A percentile compares a stretch with the other conserved stretches of the same genome.
Conservation (phyloP, 2,888 invertebrate genomes). For the Metopia argyrocephala region DNA sequence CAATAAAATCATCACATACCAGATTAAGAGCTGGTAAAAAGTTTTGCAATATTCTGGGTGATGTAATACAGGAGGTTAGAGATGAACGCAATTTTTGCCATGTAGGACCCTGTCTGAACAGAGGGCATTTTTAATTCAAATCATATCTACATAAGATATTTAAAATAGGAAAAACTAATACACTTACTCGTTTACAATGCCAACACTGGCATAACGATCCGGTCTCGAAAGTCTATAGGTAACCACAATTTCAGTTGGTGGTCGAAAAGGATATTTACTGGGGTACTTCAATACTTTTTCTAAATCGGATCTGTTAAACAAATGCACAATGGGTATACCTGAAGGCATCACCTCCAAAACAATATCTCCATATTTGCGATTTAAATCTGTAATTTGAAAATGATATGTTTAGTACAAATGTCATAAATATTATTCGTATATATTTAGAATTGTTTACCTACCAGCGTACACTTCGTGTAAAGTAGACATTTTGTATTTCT, state of each 20-base stretch:
- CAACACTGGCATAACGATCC: conserved; percentile 89
- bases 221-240: conserved; percentile 86
- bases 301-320: conserved; percentile 85
- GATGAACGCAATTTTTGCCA: conserved; percentile 87
- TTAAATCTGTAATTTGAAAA: conserved; percentile 81
- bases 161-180: neutral
- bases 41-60: conserved; percentile 85
- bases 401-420: neutral
- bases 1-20: conserved; percentile 88
- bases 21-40: conserved; percentile 87
- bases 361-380: conserved; percentile 86
- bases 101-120: conserved; percentile 84
- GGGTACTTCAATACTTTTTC: conserved; percentile 87
- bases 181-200: conserved; percentile 90
- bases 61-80: conserved; percentile 87
- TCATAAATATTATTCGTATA: neutral
- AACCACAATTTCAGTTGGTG: conserved; percentile 89
- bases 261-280: conserved; percentile 87
- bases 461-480: conserved; percentile 89
- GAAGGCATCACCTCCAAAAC: conserved; percentile 88
- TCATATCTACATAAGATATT: conserved; percentile 13
- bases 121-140: conserved; percentile 41
- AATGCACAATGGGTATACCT: conserved; percentile 85
- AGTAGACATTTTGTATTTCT: conserved; percentile 84
- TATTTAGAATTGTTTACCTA: conserved; percentile 74